Conservation (phyloP, 1,140 invertebrate species). For the Drosophila sucinea region DNA sequence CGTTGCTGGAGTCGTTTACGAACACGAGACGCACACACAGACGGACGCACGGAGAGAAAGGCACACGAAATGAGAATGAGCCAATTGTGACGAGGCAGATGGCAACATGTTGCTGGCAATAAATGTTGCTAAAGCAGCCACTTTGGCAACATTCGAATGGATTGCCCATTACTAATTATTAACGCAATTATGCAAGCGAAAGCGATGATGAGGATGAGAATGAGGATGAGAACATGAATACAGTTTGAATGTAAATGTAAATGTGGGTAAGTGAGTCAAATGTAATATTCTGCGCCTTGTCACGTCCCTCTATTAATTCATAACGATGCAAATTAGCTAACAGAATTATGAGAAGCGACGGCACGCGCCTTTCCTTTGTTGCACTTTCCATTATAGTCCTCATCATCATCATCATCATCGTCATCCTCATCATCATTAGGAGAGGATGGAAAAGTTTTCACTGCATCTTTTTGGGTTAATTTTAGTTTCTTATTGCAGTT, state of each 20-base stretch:
- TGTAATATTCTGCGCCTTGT: slow-evolving; percentile 16
- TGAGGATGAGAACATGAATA: too few species aligned
- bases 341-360: slow-evolving; percentile 52
- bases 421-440: slow-evolving; percentile 16
- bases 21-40: slow-evolving; percentile 1
- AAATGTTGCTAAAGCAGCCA: background rate
- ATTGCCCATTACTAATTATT: slow-evolving; percentile 68
- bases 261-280: background rate
- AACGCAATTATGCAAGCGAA: slow-evolving; percentile 53
- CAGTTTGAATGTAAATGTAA: too few species aligned
- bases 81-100: slow-evolving; percentile 5
- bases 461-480: slow-evolving; percentile 55
- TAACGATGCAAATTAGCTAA: slow-evolving; percentile 75
- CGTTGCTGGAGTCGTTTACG: background rate
- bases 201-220: too few species aligned
- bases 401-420: slow-evolving; percentile 6
- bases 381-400: slow-evolving; percentile 50
- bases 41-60: background rate
- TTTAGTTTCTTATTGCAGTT: slow-evolving; percentile 79
- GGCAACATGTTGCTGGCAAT: slow-evolving; percentile 33
- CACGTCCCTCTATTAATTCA: slow-evolving; percentile 48
- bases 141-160: slow-evolving; percentile 29
- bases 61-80: slow-evolving; percentile 2
- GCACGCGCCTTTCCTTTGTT: slow-evolving; percentile 29
- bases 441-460: slow-evolving; percentile 44